Evolutionary conservation across 2,113 vertebrate species (phyloP).

Genomic region (Pleuronectes platessa): DNA sequence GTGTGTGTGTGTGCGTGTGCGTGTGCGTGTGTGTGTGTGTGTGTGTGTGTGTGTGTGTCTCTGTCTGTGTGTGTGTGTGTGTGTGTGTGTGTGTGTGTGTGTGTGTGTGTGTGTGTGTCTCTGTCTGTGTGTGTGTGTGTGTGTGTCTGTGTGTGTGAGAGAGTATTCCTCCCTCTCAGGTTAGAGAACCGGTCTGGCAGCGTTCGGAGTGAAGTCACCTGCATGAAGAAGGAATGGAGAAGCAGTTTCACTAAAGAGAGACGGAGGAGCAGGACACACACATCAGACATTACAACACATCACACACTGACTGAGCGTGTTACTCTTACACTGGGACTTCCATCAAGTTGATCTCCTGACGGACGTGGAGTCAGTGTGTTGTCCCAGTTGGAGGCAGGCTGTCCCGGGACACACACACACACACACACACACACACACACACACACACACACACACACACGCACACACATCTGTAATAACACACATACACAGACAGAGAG

Average conservation of each 20-base stretch:
- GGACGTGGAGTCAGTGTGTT: conserved; percentile 8
- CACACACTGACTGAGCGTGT: too few species aligned
- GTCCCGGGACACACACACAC: conserved; percentile 57
- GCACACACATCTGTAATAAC: conserved; percentile 1
- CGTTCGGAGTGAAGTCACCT: conserved; percentile 56
- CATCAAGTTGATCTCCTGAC: neutral
- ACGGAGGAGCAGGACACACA: neutral
- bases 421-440: conserved; percentile 39
- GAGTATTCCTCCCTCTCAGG: conserved; percentile 15
- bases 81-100: too few species aligned
- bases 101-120: neutral
- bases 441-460: conserved; percentile 9
- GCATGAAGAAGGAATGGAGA: conserved; percentile 58
- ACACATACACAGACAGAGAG: conserved; percentile 6
- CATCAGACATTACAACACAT: neutral
- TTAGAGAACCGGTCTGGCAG: conserved; percentile 69
- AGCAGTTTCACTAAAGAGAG: conserved; percentile 24
- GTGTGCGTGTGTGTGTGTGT: conserved; percentile 3
- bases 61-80: neutral
- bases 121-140: neutral
- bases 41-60: neutral
- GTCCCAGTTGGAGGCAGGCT: conserved; percentile 51
- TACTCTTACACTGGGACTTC: neutral
- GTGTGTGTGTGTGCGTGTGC: neutral
- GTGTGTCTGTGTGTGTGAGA: conserved; percentile 2